Evolutionary conservation across 2,113 vertebrate species (phyloP).

Genomic region (Gymnogyps californianus): DNA sequence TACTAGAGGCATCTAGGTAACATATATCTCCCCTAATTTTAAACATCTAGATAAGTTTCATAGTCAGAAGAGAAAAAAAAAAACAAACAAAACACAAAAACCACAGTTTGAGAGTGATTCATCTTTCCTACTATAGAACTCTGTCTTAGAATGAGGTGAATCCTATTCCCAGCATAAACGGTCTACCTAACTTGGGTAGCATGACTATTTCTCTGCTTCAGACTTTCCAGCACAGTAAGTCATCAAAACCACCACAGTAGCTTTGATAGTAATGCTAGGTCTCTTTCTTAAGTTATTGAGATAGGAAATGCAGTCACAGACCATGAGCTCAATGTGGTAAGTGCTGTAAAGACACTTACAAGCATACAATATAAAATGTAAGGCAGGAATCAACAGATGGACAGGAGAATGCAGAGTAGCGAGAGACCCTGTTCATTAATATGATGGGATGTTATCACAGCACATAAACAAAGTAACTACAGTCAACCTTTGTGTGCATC

Average conservation of each 20-base stretch:
- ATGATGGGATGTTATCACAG: not conserved
- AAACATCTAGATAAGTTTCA: not conserved
- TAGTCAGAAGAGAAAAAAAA: not conserved
- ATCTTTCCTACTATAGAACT: not conserved
- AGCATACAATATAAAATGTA: not conserved
- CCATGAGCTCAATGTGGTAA: not conserved
- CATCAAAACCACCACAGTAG: not conserved
- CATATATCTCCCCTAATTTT: not conserved
- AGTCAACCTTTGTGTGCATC: not conserved
- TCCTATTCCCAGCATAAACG: not conserved
- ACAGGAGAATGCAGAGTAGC: not conserved
- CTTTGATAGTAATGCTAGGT: not conserved
- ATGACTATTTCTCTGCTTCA: not conserved
- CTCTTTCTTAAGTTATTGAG: not conserved
- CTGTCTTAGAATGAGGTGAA: not conserved
- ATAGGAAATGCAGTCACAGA: not conserved
- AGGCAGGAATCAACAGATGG: not conserved
- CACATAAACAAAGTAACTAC: not conserved
- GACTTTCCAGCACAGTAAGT: not conserved
- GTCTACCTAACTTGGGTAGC: not conserved
- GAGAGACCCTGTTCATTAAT: not conserved
- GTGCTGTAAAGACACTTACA: not conserved
- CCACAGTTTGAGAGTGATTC: not conserved
- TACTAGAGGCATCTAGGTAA: not conserved
- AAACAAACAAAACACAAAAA: not conserved